Percentiles rank a stretch among this genome's conserved stretches.
Conservation (phyloP, 2,797 vertebrate species). For the Hypotaenidia philippensis region DNA sequence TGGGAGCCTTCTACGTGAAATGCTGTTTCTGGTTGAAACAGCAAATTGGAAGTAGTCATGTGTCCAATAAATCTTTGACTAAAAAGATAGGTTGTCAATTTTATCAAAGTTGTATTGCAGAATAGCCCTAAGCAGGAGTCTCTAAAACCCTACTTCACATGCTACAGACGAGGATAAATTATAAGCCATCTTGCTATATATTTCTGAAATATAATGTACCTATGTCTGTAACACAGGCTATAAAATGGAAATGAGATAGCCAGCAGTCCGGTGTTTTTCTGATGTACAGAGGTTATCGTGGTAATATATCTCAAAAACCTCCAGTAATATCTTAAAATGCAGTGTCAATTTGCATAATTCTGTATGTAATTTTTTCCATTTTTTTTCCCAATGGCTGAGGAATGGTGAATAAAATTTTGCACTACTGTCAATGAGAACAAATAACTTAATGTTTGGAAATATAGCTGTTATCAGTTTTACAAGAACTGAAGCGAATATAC, state of each 20-base stretch:
- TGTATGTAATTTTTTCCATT: neutral
- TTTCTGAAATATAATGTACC: conserved; percentile 55
- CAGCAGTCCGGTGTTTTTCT: neutral
- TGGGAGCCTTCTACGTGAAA: neutral
- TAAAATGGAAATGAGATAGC: conserved; percentile 70
- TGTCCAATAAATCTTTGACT: conserved; percentile 73
- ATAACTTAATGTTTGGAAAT: neutral
- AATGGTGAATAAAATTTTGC: neutral
- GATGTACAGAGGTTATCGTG: conserved; percentile 48
- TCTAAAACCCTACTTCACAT: conserved; percentile 53
- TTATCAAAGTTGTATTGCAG: conserved; percentile 61
- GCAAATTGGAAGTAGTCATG: conserved; percentile 55
- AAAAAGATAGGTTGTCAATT: conserved; percentile 70
- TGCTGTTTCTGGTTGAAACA: conserved; percentile 38
- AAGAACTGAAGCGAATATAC: neutral
- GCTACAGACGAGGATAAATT: conserved; percentile 70
- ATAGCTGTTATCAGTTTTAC: neutral
- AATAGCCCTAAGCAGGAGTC: conserved; percentile 62
- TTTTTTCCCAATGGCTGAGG: neutral
- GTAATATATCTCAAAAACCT: conserved; percentile 37
- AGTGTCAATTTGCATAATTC: conserved; percentile 36
- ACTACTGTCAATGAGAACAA: neutral
- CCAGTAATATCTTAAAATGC: conserved; percentile 37
- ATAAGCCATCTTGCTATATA: conserved; percentile 55
- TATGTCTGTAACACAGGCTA: conserved; percentile 46